Evolutionary conservation across 2,797 vertebrate genomes (phyloP), one percentile per base, ranked within the genome.

Genomic region (Pantherophis vulpinus): DNA sequence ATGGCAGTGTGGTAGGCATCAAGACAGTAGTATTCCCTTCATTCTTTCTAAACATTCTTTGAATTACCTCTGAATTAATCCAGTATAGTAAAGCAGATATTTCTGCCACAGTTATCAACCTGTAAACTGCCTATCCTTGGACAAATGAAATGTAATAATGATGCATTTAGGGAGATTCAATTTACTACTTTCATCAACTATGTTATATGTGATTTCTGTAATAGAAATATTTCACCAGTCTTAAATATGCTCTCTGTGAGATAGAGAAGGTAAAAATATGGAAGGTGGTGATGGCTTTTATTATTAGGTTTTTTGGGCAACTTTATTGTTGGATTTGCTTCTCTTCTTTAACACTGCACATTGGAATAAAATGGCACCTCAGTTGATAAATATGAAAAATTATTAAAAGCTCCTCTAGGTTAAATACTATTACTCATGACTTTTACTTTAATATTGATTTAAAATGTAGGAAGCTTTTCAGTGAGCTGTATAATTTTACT

Each of bases 391-490:
- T 8, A 83, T 47, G 74, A 83, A 47, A 83, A 47, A n/a, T 37
- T 93, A 79, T 1, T 1, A 91, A 23, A 92, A 94, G 91, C 92
- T 93, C 14, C 37, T 91, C 91, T 88, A 90, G 29, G 12, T 37
- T 92, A 32, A 9, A 47, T 94, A 61, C 4, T 94, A 91, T 93
- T 95, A 20, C 9, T 91, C 18, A 90, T 90, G 61, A 90, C 11
- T 90, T 70, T 54, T 90, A 54, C 63, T 70, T 51, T 90, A n/a
- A 63, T 74, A n/a, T 37, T 70, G 51, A 29, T 9, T 59, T 13
- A 93, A 27, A 79, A 87, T 14, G 60, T 94, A 5, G 0, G 0
- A 7, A 16, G 70, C 87, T 92, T 94, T 92, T 18, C 8, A 90
- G 4, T 5, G 1, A 63, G 1, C 91, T 0, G 7, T 88, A 94